Percentiles rank a stretch among this genome's conserved stretches.
phyloP scores from a whole-genome alignment of 2,797 vertebrate species.

The Notoglanidium macrostoma region DNA sequence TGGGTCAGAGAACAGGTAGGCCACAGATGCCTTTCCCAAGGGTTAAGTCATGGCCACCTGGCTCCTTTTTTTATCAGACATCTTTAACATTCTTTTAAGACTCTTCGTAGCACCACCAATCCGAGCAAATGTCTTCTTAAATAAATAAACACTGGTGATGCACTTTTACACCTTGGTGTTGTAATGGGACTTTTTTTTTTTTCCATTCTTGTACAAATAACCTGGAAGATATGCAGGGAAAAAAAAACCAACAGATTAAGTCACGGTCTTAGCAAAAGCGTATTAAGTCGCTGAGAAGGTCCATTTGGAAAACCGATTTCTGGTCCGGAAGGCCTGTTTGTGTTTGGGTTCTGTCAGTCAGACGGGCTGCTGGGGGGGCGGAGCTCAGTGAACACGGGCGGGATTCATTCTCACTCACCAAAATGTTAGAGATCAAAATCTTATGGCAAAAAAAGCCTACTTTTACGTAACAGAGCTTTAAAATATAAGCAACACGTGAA shows the following conservation, averaged over 20 bases:
- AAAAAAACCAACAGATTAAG: neutral
- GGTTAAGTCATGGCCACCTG: conserved; percentile 42
- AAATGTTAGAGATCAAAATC: neutral
- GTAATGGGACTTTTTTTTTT: neutral
- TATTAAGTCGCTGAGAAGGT: neutral
- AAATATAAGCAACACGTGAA: neutral
- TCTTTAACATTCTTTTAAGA: neutral
- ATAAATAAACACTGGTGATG: neutral
- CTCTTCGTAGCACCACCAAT: neutral
- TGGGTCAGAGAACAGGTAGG: conserved; percentile 53
- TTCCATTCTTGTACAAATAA: neutral
- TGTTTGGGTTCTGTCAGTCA: neutral
- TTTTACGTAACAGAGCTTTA: neutral
- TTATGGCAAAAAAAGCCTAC: neutral
- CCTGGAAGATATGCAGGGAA: no score
- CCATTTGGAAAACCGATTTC: neutral
- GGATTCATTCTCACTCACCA: neutral
- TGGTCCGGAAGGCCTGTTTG: neutral
- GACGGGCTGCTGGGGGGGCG: neutral
- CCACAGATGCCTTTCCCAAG: conserved; percentile 44
- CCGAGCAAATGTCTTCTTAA: neutral
- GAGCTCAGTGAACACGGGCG: neutral
- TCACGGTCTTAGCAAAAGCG: neutral
- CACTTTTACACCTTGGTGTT: neutral
- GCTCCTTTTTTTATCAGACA: neutral